These are phyloP conservation scores for Astreopora myriophthalma DNA, from an alignment of 64 coral and sea anemone genomes.

Conservation along the genomic window DNA sequence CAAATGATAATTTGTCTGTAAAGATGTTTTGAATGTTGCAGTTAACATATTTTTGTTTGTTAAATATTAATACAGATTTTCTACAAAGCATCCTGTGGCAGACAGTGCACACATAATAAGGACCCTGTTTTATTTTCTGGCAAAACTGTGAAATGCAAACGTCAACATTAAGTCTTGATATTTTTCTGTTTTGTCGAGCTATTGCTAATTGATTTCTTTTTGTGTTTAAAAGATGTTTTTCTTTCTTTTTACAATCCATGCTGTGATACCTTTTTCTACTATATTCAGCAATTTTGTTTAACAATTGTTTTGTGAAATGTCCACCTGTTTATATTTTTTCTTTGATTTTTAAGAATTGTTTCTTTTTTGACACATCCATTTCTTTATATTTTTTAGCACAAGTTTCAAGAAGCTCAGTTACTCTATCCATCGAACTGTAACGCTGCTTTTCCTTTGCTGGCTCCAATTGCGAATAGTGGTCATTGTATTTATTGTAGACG, in stretches of 20 bases:
- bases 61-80: slow-evolving; percentile 58
- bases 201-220: slow-evolving; percentile 65
- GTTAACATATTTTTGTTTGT: slow-evolving; percentile 59
- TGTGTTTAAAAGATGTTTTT: no score
- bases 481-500: slow-evolving; percentile 1
- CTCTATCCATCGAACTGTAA: no score
- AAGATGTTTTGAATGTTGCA: slow-evolving; percentile 51
- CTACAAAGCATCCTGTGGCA: slow-evolving; percentile 49
- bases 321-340: no score
- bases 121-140: slow-evolving; percentile 41
- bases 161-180: slow-evolving; percentile 40
- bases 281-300: no score
- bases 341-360: no score
- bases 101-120: slow-evolving; percentile 65
- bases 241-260: no score
- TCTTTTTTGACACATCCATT: no score
- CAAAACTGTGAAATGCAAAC: slow-evolving; percentile 64
- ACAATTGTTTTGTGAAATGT: no score
- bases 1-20: slow-evolving; percentile 60
- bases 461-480: neutral
- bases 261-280: no score
- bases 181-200: slow-evolving; percentile 51
- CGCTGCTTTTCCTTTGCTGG: slow-evolving; percentile 10
- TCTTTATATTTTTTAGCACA: no score
- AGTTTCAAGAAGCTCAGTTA: no score